phyloP scores from a whole-genome alignment of 2,888 invertebrate genomes.

The Plebejus melissa region DNA sequence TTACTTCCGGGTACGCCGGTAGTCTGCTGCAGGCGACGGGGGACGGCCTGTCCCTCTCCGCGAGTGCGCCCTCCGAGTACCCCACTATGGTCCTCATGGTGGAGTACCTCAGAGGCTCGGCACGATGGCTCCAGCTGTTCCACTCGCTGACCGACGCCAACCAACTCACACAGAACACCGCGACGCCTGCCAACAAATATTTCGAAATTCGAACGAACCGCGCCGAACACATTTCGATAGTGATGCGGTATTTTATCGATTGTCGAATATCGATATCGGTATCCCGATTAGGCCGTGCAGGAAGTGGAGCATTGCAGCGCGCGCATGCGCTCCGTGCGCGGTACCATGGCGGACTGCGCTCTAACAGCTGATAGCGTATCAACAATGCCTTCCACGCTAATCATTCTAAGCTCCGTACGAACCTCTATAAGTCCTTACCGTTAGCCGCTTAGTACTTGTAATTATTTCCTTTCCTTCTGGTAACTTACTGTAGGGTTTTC shows the following conservation, averaged over 20 bases:
- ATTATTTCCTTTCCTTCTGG: neutral
- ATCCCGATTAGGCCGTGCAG: slow-evolving; percentile 2
- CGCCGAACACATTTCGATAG: slow-evolving; percentile 40
- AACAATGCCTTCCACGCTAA: slow-evolving; percentile 70
- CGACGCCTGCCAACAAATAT: slow-evolving; percentile 62
- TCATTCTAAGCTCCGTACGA: slow-evolving; percentile 59
- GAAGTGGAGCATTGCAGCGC: slow-evolving; percentile 38
- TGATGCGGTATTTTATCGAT: neutral
- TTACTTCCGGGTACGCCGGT: slow-evolving; percentile 57
- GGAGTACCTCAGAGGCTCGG: slow-evolving; percentile 42
- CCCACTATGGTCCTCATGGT: slow-evolving; percentile 80
- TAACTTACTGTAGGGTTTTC: neutral
- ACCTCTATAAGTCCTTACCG: slow-evolving; percentile 2
- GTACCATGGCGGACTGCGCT: slow-evolving; percentile 71
- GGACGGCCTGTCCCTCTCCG: slow-evolving; percentile 69
- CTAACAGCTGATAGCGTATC: slow-evolving; percentile 75
- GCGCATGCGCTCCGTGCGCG: slow-evolving; percentile 49
- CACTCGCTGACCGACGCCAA: slow-evolving; percentile 66
- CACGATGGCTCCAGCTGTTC: slow-evolving; percentile 52
- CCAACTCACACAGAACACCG: slow-evolving; percentile 69
- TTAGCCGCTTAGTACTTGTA: neutral
- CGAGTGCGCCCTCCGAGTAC: slow-evolving; percentile 78
- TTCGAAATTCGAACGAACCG: slow-evolving; percentile 59
- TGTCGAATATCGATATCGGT: slow-evolving; percentile 3
- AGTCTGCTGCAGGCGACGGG: slow-evolving; percentile 65